phyloP scores from a whole-genome alignment of 2,888 invertebrate genomes.

The Leucophenga montana region DNA sequence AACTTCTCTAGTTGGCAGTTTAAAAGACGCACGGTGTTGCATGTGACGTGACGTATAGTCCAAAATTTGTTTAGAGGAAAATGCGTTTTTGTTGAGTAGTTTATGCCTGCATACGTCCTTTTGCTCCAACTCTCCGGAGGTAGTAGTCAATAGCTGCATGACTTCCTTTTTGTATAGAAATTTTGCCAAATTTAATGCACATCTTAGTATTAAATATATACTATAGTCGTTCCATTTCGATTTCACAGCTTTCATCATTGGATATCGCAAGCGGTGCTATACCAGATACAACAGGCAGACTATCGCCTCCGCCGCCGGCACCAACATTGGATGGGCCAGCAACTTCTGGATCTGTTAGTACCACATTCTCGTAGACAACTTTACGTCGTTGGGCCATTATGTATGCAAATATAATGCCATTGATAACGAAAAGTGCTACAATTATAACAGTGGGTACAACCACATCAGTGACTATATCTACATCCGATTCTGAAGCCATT shows the following conservation, averaged over 20 bases:
- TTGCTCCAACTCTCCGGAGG: no score
- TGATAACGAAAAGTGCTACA: conserved; percentile 51
- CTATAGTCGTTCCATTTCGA: conserved; percentile 62
- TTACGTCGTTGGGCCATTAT: conserved; percentile 58
- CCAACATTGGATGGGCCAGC: conserved; percentile 11
- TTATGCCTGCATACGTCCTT: no score
- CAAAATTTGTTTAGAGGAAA: no score
- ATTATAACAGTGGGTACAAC: conserved; percentile 57
- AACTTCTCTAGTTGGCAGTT: not conserved
- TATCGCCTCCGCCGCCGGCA: no score
- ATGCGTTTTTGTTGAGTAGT: no score
- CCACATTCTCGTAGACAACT: conserved; percentile 39
- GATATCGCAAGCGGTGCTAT: conserved; percentile 14
- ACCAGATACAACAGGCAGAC: not conserved
- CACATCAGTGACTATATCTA: conserved; percentile 55
- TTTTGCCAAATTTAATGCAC: no score
- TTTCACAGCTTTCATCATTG: conserved; percentile 46
- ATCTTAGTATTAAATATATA: not conserved
- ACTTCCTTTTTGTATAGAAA: no score
- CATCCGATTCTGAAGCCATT: conserved; percentile 43
- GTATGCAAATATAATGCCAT: conserved; percentile 56
- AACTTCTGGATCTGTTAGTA: conserved; percentile 36
- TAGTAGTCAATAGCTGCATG: no score
- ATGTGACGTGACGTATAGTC: no score
- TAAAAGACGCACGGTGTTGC: conserved; percentile 14